Evolutionary conservation across 2,113 vertebrate genomes (phyloP), one percentile per base, ranked within the genome.

Genomic region (Colistium nudipinnis): DNA sequence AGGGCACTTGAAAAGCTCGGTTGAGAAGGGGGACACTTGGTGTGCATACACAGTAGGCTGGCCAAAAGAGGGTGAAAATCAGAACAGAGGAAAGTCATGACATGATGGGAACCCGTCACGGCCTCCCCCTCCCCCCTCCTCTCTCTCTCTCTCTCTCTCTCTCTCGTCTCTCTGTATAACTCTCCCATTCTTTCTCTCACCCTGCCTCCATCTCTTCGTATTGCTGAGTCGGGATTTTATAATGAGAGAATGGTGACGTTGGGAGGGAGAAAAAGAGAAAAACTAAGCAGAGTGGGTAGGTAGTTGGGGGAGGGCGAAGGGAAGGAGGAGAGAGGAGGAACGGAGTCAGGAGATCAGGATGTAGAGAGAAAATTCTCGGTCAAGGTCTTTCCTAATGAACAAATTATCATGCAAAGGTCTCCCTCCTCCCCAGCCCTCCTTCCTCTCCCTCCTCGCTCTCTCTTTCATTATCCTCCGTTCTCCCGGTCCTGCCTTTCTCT

Each of bases 351-450:
- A 85, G 86, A 89, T 87, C 80, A 76, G 74, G 70, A 78, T 73
- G 66, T 70, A 56, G 54, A 67, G 69, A 76, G 70, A 79, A 72
- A 76, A 82, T 84, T 87, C 72, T 81, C 57, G 55, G 81, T 86
- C 89, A 90, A 90, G 90, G 89, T 90, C 90, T 89, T 84, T 83
- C 53, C 72, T 88, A 90, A 87, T 90, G 89, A 91, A 89, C 36
- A 22, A 88, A 90, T 91, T 87, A 88, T 90, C 79, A 89, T 90
- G 84, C 89, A 74, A 62, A 78, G 75, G 73, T 83, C 72, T 76
- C 67, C 47, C 67, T 73, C 73, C 11, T 19, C 17, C 25, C 45
- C 17, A 33, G 24, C 49, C 62, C 38, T 70, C 41, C 49, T 51
- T 44, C 72, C 53, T 44, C 51, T 28, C 22, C 24, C 63, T 22